Evolutionary conservation across 2,888 invertebrate species (phyloP), one percentile per base, ranked within the genome.

Genomic region (Pyrgus malvae): DNA sequence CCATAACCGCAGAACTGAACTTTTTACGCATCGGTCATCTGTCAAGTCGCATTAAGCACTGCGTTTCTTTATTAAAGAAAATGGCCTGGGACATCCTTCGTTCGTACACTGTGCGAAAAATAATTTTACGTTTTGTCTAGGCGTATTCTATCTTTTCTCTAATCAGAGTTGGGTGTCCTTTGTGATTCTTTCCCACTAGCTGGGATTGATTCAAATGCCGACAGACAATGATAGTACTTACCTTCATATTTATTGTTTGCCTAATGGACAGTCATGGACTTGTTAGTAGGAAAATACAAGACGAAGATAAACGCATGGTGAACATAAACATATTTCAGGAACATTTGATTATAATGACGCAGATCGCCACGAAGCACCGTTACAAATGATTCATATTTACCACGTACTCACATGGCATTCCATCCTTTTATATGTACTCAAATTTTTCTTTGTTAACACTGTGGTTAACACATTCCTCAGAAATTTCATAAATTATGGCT

Each of bases 61-160:
- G 37, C 51, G 37, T 53, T 50, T 45, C 44, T 53, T 53, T 53
- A 45, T 21, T 37, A 38, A 45, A 38, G 51, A 44, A 53, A 53
- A 53, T 38, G 14, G 12, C 35, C 37, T 37, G 44, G 33, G 33
- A 37, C 44, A 45, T 53, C 37, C 29, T 53, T 37, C 21, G 37
- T 11, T 37, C 8, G 14, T 37, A 21, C n/a, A 8, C 11, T 27
- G 17, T 21, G 44, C 38, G 37, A 29, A 29, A 37, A 12, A 53
- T 44, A 21, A 51, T 51, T 44, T 42, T 51, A 2, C 16, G 14
- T 8, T n/a, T n/a, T n/a, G n/a, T n/a, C n/a, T n/a, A n/a, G n/a
- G n/a, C n/a, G n/a, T n/a, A n/a, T n/a, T n/a, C n/a, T n/a, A n/a
- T n/a, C n/a, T n/a, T n/a, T n/a, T n/a, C n/a, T n/a, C n/a, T n/a